A percentile compares a stretch with the other conserved stretches of the same genome.
These are phyloP conservation scores for Timema podura DNA, from an alignment of 2,888 invertebrate species.

Conservation along the genomic window DNA sequence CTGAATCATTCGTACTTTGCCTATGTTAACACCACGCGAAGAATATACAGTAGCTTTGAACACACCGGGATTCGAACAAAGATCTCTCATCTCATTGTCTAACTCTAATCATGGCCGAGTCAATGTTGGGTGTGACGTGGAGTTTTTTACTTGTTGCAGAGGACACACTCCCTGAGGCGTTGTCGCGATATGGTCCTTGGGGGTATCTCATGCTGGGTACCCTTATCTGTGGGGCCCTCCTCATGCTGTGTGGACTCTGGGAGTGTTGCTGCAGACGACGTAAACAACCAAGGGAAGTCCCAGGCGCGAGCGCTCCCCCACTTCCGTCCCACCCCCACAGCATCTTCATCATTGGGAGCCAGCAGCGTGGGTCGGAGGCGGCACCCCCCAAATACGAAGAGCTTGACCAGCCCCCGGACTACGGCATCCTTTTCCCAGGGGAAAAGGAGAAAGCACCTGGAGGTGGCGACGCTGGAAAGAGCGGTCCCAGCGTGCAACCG, in stretches of 20 bases:
- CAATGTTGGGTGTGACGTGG: too few relatives aligned
- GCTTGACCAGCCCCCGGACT: conserved; percentile 25
- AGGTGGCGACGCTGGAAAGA: too few relatives aligned
- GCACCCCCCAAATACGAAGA: conserved; percentile 29
- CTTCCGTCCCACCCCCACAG: conserved; percentile 38
- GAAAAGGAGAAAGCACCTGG: too few relatives aligned
- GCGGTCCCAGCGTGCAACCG: too few relatives aligned
- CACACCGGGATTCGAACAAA: too few relatives aligned
- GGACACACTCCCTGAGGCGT: conserved; percentile 50
- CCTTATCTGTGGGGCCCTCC: conserved; percentile 63
- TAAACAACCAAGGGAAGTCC: conserved; percentile 19
- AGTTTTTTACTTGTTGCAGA: not conserved
- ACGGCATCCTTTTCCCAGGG: conserved; percentile 21
- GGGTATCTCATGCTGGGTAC: conserved; percentile 68
- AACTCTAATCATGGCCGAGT: too few relatives aligned
- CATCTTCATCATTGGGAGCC: conserved; percentile 40
- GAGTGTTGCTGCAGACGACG: conserved; percentile 44
- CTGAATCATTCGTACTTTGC: too few relatives aligned
- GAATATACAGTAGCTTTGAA: too few relatives aligned
- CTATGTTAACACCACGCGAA: too few relatives aligned
- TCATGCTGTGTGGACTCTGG: conserved; percentile 68
- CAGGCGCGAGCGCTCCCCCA: too few relatives aligned
- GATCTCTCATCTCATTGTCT: too few relatives aligned
- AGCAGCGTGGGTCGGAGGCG: conserved; percentile 35
- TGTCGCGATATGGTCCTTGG: conserved; percentile 70